These are phyloP conservation scores for Lymantria dispar DNA, from an alignment of 2,888 invertebrate genomes.

Conservation along the genomic window DNA sequence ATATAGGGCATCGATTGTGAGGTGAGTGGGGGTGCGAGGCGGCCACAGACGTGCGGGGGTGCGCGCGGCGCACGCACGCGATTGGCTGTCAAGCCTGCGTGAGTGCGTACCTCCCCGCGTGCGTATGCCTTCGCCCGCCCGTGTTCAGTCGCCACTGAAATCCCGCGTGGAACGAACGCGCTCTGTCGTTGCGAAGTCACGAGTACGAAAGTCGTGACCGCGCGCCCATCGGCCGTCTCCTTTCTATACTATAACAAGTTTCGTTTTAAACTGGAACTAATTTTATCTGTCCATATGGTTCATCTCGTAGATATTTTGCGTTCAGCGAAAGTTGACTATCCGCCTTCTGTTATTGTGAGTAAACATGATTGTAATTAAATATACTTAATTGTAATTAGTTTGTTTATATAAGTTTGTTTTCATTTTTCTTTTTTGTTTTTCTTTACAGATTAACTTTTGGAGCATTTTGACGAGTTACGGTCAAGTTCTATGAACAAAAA, in stretches of 20 bases:
- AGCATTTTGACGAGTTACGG: slow-evolving; percentile 11
- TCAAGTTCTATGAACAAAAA: neutral
- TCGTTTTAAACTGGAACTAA: slow-evolving; percentile 62
- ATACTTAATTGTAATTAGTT: slow-evolving; percentile 21
- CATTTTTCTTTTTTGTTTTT: slow-evolving; percentile 27
- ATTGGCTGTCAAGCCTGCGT: slow-evolving; percentile 78
- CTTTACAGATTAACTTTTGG: slow-evolving; percentile 26
- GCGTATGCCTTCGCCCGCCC: slow-evolving; percentile 68
- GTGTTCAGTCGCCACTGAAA: slow-evolving; percentile 67
- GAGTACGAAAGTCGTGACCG: slow-evolving; percentile 55
- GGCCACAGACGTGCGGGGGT: slow-evolving; percentile 68
- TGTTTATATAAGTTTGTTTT: slow-evolving; percentile 21
- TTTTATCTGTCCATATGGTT: slow-evolving; percentile 88
- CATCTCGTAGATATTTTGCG: slow-evolving; percentile 91
- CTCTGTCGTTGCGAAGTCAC: slow-evolving; percentile 50
- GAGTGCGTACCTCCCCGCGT: slow-evolving; percentile 80
- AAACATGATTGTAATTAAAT: slow-evolving; percentile 49
- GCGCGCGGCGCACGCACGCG: slow-evolving; percentile 81
- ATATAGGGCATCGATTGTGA: slow-evolving; percentile 83
- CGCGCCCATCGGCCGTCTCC: slow-evolving; percentile 49
- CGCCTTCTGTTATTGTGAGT: slow-evolving; percentile 89
- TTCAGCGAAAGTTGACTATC: slow-evolving; percentile 90
- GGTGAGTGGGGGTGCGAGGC: slow-evolving; percentile 74
- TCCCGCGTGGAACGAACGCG: slow-evolving; percentile 58
- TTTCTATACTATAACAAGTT: slow-evolving; percentile 50